Percentiles rank a stretch among this genome's conserved stretches.
Conservation (phyloP, 2,888 invertebrate species). For the Choreutis nemorana region DNA sequence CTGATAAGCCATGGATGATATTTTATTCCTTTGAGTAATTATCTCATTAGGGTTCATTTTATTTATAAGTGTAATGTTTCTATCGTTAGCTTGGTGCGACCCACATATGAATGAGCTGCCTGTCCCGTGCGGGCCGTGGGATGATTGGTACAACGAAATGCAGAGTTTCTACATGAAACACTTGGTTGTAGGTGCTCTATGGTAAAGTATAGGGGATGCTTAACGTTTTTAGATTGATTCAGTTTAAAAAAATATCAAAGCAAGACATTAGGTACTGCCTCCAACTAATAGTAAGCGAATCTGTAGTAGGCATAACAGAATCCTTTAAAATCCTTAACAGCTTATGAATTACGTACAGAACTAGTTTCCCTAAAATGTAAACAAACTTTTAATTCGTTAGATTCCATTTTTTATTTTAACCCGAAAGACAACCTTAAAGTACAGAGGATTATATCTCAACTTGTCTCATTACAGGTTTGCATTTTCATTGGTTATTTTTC, state of each 20-base stretch:
- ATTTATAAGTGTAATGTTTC: not conserved
- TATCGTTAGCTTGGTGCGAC: constrained; percentile 34
- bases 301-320: not conserved
- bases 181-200: constrained; percentile 25
- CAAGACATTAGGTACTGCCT: no score
- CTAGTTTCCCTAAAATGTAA: no score
- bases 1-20: no score
- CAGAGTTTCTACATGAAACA: constrained; percentile 53
- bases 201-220: constrained; percentile 32
- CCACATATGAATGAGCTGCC: constrained; percentile 79
- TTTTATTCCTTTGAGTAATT: no score
- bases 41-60: not conserved
- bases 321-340: not conserved
- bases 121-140: constrained; percentile 78
- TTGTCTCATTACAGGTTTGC: constrained; percentile 26
- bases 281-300: no score
- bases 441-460: no score
- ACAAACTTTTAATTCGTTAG: no score
- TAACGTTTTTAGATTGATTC: no score
- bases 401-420: no score
- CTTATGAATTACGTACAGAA: no score
- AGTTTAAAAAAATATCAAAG: no score
- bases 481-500: constrained; percentile 31
- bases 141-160: constrained; percentile 68
- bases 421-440: no score